Conservation (phyloP, 2,888 invertebrate genomes). For the Brachyopa scutellaris region DNA sequence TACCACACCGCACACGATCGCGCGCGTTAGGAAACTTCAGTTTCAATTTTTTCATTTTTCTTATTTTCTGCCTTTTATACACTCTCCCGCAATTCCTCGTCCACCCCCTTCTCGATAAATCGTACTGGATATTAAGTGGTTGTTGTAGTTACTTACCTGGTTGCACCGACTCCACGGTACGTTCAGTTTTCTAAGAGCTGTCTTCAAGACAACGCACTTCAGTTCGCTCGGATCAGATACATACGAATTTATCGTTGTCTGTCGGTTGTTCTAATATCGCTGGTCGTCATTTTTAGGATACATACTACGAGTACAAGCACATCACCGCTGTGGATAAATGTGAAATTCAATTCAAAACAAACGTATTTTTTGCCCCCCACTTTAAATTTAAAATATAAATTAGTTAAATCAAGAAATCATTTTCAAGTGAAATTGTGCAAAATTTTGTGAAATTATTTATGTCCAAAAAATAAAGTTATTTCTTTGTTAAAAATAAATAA, state of each 20-base stretch:
- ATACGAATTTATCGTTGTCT: constrained; percentile 42
- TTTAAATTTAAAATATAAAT: too few relatives aligned
- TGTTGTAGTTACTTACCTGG: constrained; percentile 66
- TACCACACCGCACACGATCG: constrained; percentile 28
- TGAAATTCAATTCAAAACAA: constrained; percentile 34
- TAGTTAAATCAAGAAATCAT: constrained; percentile 6
- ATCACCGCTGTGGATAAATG: constrained; percentile 12
- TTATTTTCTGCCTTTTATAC: constrained; percentile 39
- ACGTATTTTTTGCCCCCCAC: background rate
- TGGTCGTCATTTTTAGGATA: constrained; percentile 42
- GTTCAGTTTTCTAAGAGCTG: constrained; percentile 70
- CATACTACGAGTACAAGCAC: too few relatives aligned
- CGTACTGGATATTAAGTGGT: constrained; percentile 68
- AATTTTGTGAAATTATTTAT: constrained; percentile 20
- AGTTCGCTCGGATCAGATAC: constrained; percentile 52
- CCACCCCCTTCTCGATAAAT: constrained; percentile 54
- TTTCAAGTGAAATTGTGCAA: constrained; percentile 15
- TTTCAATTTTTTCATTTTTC: constrained; percentile 40
- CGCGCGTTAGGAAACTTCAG: constrained; percentile 28
- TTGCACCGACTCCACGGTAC: constrained; percentile 55
- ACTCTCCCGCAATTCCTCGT: constrained; percentile 64
- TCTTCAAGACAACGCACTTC: constrained; percentile 69
- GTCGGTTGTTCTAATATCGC: constrained; percentile 29
- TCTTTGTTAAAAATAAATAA: background rate
- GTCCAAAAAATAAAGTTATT: constrained; percentile 11